Conservation (phyloP, 2,797 vertebrate genomes). For the Coracias cyanogaster region DNA sequence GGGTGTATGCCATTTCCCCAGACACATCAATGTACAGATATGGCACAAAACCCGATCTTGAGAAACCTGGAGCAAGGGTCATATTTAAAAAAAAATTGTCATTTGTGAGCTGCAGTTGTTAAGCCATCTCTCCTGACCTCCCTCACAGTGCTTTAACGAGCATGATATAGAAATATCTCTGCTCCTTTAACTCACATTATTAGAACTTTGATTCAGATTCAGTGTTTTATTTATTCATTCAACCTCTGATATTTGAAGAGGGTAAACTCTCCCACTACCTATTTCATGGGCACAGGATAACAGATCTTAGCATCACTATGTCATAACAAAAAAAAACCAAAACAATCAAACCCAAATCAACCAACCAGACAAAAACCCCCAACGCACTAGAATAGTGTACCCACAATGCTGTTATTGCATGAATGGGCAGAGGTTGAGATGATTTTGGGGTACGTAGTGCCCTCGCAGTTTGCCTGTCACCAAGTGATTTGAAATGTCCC, state of each 20-base stretch:
- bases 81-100: background rate
- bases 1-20: background rate
- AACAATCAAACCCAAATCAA: no score
- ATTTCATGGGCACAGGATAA: background rate
- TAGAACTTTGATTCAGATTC: background rate
- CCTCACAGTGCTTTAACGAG: background rate
- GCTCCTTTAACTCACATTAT: background rate
- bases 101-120: background rate
- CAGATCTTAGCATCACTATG: background rate
- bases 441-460: background rate
- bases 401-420: background rate
- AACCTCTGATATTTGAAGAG: background rate
- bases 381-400: background rate
- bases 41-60: background rate
- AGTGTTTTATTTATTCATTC: background rate
- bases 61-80: background rate
- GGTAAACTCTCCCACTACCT: background rate
- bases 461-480: background rate
- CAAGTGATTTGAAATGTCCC: background rate
- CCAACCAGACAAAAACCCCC: no score
- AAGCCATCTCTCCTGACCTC: background rate
- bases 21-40: no score
- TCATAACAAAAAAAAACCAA: background rate
- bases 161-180: background rate
- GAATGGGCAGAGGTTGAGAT: background rate